These are phyloP conservation scores for Theodoxus fluviatilis DNA, from an alignment of 2,888 invertebrate species.

Conservation along the genomic window DNA sequence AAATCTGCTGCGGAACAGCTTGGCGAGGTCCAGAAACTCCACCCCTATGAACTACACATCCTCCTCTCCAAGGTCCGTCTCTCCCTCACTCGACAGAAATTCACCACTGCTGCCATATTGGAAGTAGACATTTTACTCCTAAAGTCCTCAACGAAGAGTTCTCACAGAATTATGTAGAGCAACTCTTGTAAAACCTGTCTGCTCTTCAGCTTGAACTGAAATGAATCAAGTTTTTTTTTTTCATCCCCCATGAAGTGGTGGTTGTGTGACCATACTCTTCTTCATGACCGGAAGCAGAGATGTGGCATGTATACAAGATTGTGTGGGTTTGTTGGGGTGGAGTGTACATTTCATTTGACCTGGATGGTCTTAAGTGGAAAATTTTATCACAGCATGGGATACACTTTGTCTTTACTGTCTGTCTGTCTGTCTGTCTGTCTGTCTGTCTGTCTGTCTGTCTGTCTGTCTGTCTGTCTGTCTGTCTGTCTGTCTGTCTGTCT, in stretches of 20 bases:
- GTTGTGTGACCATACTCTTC: background rate
- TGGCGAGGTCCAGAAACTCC: slow-evolving; percentile 91
- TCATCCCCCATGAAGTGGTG: too few relatives aligned
- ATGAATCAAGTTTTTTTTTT: too few relatives aligned
- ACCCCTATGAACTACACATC: slow-evolving; percentile 90
- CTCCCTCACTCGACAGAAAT: background rate
- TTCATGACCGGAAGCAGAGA: background rate
- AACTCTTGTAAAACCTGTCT: too few relatives aligned
- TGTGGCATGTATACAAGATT: background rate
- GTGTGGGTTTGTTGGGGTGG: slow-evolving; percentile 1
- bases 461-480: background rate
- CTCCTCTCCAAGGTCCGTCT: slow-evolving; percentile 71
- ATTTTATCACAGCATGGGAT: too few relatives aligned
- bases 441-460: slow-evolving; percentile 6
- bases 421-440: background rate
- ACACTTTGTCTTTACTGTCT: too few relatives aligned
- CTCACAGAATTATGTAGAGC: too few relatives aligned
- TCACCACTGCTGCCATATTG: too few relatives aligned
- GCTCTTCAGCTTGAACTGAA: too few relatives aligned
- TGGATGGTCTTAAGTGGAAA: background rate
- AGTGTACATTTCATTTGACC: background rate
- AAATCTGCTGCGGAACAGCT: slow-evolving; percentile 93
- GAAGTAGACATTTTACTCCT: too few relatives aligned
- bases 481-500: slow-evolving; percentile 3
- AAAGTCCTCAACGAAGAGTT: too few relatives aligned